phyloP scores from a whole-genome alignment of 2,113 vertebrate genomes.

The Oncorhynchus mykiss region DNA sequence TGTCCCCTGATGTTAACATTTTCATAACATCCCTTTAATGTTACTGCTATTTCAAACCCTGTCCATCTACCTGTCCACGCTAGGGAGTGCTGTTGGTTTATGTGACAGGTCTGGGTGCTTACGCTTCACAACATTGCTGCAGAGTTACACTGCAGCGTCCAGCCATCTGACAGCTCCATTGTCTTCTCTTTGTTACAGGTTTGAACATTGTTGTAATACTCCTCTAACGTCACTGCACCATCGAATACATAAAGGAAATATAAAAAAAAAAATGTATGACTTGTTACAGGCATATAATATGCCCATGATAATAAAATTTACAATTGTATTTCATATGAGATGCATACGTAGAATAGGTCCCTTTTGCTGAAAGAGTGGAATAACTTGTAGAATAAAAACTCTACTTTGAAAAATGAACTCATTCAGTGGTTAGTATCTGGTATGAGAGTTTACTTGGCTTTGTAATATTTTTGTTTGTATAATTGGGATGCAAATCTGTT shows the following conservation, averaged over 20 bases:
- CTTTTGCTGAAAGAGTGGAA: conserved; percentile 36
- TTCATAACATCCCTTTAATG: not conserved
- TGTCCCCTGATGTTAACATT: not conserved
- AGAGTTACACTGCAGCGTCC: conserved; percentile 12
- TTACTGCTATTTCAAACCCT: not conserved
- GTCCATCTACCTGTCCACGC: not conserved
- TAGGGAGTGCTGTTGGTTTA: not conserved
- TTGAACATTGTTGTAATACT: conserved; percentile 10
- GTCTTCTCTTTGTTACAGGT: conserved; percentile 10
- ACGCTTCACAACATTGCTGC: not conserved
- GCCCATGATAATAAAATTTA: not conserved
- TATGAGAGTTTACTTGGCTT: conserved; percentile 37
- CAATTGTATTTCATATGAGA: conserved; percentile 50
- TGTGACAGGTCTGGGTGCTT: not conserved
- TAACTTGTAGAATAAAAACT: conserved; percentile 11
- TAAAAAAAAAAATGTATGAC: conserved; percentile 7
- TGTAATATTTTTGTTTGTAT: conserved; percentile 12
- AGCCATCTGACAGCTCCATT: conserved; percentile 1
- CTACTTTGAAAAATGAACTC: not conserved
- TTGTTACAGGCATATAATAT: conserved; percentile 30
- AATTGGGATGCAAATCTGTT: conserved; percentile 28
- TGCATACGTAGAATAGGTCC: conserved; percentile 4
- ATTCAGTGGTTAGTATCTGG: not conserved
- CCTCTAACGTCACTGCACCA: conserved; percentile 29
- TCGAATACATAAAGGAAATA: not conserved